Base-by-base conservation (phyloP, 2,797 vertebrate species). In the Leptoclinus maculatus region DNA sequence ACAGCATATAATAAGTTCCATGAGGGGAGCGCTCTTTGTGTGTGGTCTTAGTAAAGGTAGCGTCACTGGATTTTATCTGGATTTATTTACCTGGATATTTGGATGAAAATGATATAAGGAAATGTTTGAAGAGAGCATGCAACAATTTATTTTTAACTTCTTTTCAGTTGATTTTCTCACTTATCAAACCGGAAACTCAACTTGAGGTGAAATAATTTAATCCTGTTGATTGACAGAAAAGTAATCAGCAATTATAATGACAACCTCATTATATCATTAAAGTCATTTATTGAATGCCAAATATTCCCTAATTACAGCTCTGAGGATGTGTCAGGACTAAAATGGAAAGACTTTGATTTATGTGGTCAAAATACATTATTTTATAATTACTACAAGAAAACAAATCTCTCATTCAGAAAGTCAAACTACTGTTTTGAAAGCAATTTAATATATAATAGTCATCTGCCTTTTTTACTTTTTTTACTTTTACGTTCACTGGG, bases 381-480 rank as follows among this genome's bases (percentile, higher is more conserved):
- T 21, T 47, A 21, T 47, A 9, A 21, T 3, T 21, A 16, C 41
- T 7, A 17, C 43, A 47, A 71, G 29, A 65, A 66, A 58, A 49
- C 67, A 64, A 14, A 43, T 53, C 9, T 53, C 34, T 67, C 32
- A 53, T 29, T 54, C 19, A 43, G 14, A 5, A 43, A 47, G 51
- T 80, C 69, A 80, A 74, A 53, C 57, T 69, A 34, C 29, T 54
- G 39, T 66, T 79, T 82, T 7, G 0, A 77, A 76, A 71, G 34
- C 51, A 69, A 5, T 36, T 54, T n/a, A 29, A 13, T 25, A 25
- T 19, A 58, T 69, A 47, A 54, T 64, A 59, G 23, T 54, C 41
- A 71, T 13, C 0, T 17, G 17, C 29, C 34, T 23, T 10, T 54
- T 62, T 38, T 4, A 29, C 29, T 29, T 29, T 29, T 27, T 29